phyloP scores from a whole-genome alignment of 2,113 vertebrate genomes.

The Hippotragus niger region DNA sequence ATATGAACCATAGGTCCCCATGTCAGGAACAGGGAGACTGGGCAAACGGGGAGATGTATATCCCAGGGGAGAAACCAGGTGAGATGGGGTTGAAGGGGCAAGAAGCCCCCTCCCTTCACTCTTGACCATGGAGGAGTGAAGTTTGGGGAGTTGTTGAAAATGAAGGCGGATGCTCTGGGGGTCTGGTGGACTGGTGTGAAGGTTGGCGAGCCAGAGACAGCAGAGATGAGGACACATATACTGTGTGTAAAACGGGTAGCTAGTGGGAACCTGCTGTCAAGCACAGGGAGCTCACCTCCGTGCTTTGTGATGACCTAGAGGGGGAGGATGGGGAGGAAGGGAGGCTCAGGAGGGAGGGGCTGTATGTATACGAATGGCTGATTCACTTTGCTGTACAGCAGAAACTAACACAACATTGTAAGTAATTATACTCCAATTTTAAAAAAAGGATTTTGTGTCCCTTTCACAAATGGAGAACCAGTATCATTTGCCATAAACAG shows the following conservation, averaged over 20 bases:
- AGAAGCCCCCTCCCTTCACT: neutral
- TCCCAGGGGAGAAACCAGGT: neutral
- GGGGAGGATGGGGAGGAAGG: neutral
- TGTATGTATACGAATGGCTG: neutral
- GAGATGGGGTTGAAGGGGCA: fast-evolving
- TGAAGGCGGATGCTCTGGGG: fast-evolving
- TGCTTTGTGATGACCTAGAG: neutral
- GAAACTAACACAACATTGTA: neutral
- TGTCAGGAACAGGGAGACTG: neutral
- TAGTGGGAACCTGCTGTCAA: neutral
- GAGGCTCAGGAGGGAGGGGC: neutral
- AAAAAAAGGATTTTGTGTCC: neutral
- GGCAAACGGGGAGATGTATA: neutral
- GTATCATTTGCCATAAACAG: neutral
- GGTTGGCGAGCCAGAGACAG: neutral
- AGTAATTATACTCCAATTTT: neutral
- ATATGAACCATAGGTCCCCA: neutral
- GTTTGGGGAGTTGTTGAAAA: neutral
- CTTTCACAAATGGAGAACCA: neutral
- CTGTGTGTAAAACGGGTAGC: neutral
- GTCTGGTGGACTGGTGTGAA: neutral
- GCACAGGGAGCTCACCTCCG: neutral
- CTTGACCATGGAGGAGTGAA: neutral
- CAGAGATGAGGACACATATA: neutral
- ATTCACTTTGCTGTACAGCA: neutral